Conservation (phyloP, 2,113 vertebrate genomes). For the Clarias batrachus region DNA sequence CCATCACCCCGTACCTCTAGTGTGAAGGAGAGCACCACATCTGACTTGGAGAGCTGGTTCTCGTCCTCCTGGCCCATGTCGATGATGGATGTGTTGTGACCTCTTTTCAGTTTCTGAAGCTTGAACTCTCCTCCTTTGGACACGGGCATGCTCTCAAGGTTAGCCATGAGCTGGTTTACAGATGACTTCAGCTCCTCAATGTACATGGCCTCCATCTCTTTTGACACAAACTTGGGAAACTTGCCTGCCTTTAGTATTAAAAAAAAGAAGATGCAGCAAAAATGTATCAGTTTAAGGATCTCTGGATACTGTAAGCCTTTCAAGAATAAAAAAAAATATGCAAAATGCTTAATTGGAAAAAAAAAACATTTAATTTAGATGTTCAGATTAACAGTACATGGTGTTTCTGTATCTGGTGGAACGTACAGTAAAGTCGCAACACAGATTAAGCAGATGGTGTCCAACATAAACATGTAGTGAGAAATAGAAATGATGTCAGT, state of each 20-base stretch:
- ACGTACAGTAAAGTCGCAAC: not conserved
- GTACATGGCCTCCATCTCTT: constrained; percentile 99
- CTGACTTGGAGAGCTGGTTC: constrained; percentile 98
- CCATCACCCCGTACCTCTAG: constrained; percentile 79
- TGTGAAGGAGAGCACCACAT: constrained; percentile 94
- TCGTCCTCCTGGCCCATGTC: constrained; percentile 99
- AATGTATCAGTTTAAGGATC: not conserved
- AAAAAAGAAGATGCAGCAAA: not conserved
- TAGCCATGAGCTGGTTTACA: constrained; percentile 97
- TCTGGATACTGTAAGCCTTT: not conserved
- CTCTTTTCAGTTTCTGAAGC: constrained; percentile 95
- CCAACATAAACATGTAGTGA: not conserved
- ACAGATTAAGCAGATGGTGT: not conserved
- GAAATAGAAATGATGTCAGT: not conserved
- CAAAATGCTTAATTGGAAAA: not conserved
- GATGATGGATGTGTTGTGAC: constrained; percentile 98
- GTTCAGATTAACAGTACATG: not conserved
- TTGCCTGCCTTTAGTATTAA: constrained; percentile 82
- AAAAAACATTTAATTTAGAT: not conserved
- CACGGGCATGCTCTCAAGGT: constrained; percentile 98
- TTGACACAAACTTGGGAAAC: constrained; percentile 98
- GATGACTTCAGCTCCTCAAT: constrained; percentile 97
- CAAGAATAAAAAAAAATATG: not conserved
- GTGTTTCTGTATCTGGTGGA: not conserved
- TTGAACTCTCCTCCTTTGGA: constrained; percentile 99